phyloP scores from a whole-genome alignment of 2,888 invertebrate genomes.

The Eudasyphora cyanicolor region DNA sequence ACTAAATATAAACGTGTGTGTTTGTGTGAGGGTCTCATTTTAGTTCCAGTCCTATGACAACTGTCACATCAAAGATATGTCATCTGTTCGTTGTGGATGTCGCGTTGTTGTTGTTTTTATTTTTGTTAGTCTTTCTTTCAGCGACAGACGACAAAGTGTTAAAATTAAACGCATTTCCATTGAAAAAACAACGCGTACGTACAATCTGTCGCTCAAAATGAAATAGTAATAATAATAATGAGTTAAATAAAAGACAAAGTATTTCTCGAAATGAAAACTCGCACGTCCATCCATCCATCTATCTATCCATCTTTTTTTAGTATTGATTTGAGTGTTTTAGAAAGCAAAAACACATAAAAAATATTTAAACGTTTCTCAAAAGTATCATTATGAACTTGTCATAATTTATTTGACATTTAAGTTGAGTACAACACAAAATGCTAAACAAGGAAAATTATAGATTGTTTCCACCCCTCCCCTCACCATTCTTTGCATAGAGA shows the following conservation, averaged over 20 bases:
- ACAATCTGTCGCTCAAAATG: slow-evolving; percentile 33
- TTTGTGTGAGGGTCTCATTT: slow-evolving; percentile 23
- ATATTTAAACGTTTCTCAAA: slow-evolving; percentile 20
- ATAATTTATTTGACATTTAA: slow-evolving; percentile 57
- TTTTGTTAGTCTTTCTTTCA: slow-evolving; percentile 16
- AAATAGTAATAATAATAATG: slow-evolving; percentile 40
- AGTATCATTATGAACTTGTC: slow-evolving; percentile 55
- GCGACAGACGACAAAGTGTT: slow-evolving; percentile 37
- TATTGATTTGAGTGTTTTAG: background rate
- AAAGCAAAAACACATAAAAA: background rate
- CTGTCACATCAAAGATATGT: slow-evolving; percentile 59
- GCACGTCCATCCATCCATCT: background rate
- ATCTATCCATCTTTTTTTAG: background rate
- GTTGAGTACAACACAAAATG: slow-evolving; percentile 1
- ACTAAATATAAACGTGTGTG: background rate
- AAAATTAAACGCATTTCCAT: slow-evolving; percentile 44
- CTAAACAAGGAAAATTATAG: background rate
- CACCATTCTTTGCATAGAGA: background rate
- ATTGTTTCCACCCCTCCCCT: background rate
- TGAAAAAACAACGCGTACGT: slow-evolving; percentile 37
- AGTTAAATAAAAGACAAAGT: slow-evolving; percentile 17
- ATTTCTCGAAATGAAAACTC: background rate
- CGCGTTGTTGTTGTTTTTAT: background rate
- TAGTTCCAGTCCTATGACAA: slow-evolving; percentile 35
- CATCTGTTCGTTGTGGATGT: slow-evolving; percentile 46